A percentile compares a stretch with the other conserved stretches of the same genome.
Evolutionary conservation across 2,113 vertebrate genomes (phyloP).

Genomic region (Zingel zingel): DNA sequence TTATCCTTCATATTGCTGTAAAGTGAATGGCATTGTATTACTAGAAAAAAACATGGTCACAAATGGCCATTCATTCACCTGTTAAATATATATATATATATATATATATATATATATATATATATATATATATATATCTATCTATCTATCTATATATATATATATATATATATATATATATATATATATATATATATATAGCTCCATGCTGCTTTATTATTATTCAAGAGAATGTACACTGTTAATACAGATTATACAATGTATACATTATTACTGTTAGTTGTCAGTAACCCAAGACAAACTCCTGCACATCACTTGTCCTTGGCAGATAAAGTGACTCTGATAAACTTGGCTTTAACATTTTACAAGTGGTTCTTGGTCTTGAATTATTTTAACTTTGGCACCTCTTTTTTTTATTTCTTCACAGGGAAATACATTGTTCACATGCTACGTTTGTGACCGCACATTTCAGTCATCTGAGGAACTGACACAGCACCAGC

Average conservation of each 20-base stretch:
- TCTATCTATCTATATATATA: not conserved
- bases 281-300: not conserved
- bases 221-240: not conserved
- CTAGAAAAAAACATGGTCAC: not conserved
- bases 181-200: not conserved
- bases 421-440: constrained; percentile 86
- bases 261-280: not conserved
- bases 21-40: not conserved
- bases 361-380: not conserved
- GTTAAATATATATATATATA: too few species aligned
- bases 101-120: not conserved
- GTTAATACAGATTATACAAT: not conserved
- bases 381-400: not conserved
- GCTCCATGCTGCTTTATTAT: not conserved
- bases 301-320: not conserved
- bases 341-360: not conserved
- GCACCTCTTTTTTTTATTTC: not conserved
- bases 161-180: not conserved
- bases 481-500: constrained; percentile 86
- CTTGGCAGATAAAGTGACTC: not conserved
- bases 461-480: constrained; percentile 85
- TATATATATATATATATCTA: not conserved
- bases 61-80: not conserved
- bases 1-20: not conserved
- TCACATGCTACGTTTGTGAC: constrained; percentile 88